Percentiles rank a stretch among this genome's conserved stretches.
Evolutionary conservation across 2,888 invertebrate genomes (phyloP).

Genomic region (Tricholauxania praeusta): DNA sequence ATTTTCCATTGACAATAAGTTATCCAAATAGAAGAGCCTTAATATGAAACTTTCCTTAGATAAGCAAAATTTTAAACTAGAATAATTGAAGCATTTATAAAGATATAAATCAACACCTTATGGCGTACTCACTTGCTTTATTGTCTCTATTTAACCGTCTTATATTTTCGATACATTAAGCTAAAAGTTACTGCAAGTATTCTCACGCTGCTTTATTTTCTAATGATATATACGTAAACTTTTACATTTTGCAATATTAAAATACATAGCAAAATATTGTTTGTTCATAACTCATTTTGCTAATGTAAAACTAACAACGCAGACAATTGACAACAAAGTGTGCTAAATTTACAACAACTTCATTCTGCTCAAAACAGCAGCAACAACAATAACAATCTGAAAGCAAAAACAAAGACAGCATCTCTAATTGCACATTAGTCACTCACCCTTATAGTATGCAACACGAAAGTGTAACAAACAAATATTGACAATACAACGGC

Average conservation of each 20-base stretch:
- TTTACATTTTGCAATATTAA: too few relatives aligned
- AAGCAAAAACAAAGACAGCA: constrained; percentile 1
- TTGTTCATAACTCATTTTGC: neutral
- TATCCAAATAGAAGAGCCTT: too few relatives aligned
- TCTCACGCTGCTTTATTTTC: neutral
- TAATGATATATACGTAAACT: too few relatives aligned
- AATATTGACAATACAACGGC: constrained; percentile 15
- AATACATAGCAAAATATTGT: too few relatives aligned
- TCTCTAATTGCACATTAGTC: constrained; percentile 23
- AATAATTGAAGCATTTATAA: too few relatives aligned
- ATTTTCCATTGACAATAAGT: too few relatives aligned
- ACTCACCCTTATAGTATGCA: constrained; percentile 19
- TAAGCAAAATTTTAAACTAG: too few relatives aligned
- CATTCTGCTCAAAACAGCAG: neutral
- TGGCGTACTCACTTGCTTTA: too few relatives aligned
- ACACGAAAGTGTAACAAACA: constrained; percentile 23
- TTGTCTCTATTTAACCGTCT: too few relatives aligned
- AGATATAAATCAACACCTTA: too few relatives aligned
- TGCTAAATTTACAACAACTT: neutral
- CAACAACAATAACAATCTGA: neutral
- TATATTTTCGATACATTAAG: too few relatives aligned
- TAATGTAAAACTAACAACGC: constrained; percentile 6
- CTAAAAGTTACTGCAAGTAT: neutral
- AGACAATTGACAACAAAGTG: neutral
- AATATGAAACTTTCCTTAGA: too few relatives aligned